Evolutionary conservation across 2,888 invertebrate genomes (phyloP).

Genomic region (Amiota communis): DNA sequence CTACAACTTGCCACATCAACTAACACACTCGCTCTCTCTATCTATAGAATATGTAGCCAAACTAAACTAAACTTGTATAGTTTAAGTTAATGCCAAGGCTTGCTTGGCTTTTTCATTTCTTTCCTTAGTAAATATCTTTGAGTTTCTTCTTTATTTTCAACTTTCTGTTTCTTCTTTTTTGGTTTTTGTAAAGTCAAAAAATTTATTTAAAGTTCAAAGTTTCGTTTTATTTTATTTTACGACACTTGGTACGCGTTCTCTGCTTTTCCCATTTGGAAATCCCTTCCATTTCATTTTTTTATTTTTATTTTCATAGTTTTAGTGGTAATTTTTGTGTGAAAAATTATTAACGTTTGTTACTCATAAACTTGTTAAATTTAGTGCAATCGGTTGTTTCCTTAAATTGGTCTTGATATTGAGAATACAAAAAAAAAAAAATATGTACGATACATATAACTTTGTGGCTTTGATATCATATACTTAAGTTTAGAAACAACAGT

Average conservation of each 20-base stretch:
- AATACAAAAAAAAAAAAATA: too few relatives aligned
- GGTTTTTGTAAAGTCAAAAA: slow-evolving; percentile 51
- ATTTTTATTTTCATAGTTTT: slow-evolving; percentile 29
- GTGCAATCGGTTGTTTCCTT: too few relatives aligned
- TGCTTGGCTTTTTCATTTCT: slow-evolving; percentile 26
- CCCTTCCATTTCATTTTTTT: slow-evolving; percentile 6
- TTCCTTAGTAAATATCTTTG: not conserved
- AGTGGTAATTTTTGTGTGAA: slow-evolving; percentile 37
- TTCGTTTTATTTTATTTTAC: slow-evolving; percentile 55
- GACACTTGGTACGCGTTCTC: slow-evolving; percentile 48
- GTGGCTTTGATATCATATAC: too few relatives aligned
- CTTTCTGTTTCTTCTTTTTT: slow-evolving; percentile 52
- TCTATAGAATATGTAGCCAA: not conserved
- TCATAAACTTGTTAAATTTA: not conserved
- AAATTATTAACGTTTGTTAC: slow-evolving; percentile 38
- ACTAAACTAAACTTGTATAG: slow-evolving; percentile 38
- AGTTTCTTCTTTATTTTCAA: slow-evolving; percentile 6
- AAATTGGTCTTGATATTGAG: too few relatives aligned
- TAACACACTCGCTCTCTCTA: not conserved
- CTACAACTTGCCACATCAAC: not conserved
- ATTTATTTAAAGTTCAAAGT: slow-evolving; percentile 57
- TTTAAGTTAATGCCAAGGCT: slow-evolving; percentile 59
- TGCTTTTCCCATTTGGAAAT: slow-evolving; percentile 30
- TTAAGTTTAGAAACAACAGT: too few relatives aligned
- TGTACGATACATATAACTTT: too few relatives aligned